Percentiles rank a stretch among this genome's conserved stretches.
Evolutionary conservation across 1,140 invertebrate species (phyloP).

Genomic region (Hormaphis cornu): DNA sequence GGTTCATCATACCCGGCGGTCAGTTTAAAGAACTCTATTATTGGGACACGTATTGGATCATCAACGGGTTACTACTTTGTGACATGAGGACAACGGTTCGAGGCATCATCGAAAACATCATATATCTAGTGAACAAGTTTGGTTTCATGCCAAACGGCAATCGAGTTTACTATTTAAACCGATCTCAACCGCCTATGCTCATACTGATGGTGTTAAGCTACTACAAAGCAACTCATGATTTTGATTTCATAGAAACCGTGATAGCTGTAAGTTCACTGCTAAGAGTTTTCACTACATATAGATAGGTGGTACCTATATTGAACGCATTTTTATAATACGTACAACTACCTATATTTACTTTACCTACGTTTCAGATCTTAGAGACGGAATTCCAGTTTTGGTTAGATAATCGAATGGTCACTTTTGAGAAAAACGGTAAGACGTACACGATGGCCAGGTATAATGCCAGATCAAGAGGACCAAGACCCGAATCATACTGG

Average conservation of each 20-base stretch:
- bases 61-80: constrained; percentile 63
- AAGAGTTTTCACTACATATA: constrained; percentile 47
- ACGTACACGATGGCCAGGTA: constrained; percentile 52
- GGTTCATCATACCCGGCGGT: constrained; percentile 76
- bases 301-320: no score
- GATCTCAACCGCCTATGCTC: constrained; percentile 72
- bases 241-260: constrained; percentile 51
- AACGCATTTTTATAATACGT: no score
- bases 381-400: constrained; percentile 62
- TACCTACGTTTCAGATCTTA: constrained; percentile 48
- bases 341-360: no score
- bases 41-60: constrained; percentile 83
- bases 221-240: constrained; percentile 55
- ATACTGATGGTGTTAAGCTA: constrained; percentile 67
- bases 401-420: constrained; percentile 44
- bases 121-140: constrained; percentile 53
- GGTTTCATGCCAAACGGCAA: constrained; percentile 71
- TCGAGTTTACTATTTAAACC: constrained; percentile 61
- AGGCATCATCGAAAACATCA: constrained; percentile 69
- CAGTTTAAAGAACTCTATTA: constrained; percentile 59
- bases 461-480: constrained; percentile 47
- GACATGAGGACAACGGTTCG: constrained; percentile 63
- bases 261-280: constrained; percentile 42
- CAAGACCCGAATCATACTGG: constrained; percentile 70
- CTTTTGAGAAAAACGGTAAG: constrained; percentile 46